Base-by-base conservation (phyloP, 2,888 invertebrate genomes). In the Anoncus sp. region DNA sequence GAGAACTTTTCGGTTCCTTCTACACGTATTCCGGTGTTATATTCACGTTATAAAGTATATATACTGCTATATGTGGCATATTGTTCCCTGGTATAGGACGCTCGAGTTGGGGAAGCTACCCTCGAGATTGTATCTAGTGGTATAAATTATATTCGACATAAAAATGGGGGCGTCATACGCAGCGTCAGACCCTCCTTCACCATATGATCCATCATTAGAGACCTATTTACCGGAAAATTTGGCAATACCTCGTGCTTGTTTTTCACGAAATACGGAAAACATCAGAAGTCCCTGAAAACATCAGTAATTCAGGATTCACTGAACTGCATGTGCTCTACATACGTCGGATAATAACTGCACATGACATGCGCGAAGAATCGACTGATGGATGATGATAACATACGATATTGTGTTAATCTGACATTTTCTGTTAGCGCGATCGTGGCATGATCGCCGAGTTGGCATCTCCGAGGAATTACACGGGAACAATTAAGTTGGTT, bases 171-270 rank as follows among this genome's bases (percentile, higher is more conserved):
- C 89, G 91, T 91, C 91, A 90, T 82, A 80, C 84, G 83, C 91
- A 91, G 90, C 87, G 22, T 35, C 45, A 53, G 40, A 10, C 53
- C 10, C 35, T 35, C 67, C 38, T 24, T 35, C 86, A 84, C 85
- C 84, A 53, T 87, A 89, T 88, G 90, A 91, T 91, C 89, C 90
- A 91, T 91, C 91, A 90, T 90, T 90, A 90, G 86, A 86, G 83
- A 79, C 83, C 85, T 87, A 87, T 88, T 87, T 88, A 88, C 87
- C 88, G 86, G 89, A 89, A 89, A 90, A 89, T 90, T 90, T 87
- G 85, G 22, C 84, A 85, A 87, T 88, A 87, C 16, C 51, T 83
- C 84, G 35, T 7, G 18, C 83, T 84, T 83, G 83, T 80, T 79
- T 70, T 70, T 60, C 55, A n/a, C 47, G 47, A 16, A 10, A 59